Evolutionary conservation across 2,797 vertebrate genomes (phyloP).

Genomic region (Danionella dracula): DNA sequence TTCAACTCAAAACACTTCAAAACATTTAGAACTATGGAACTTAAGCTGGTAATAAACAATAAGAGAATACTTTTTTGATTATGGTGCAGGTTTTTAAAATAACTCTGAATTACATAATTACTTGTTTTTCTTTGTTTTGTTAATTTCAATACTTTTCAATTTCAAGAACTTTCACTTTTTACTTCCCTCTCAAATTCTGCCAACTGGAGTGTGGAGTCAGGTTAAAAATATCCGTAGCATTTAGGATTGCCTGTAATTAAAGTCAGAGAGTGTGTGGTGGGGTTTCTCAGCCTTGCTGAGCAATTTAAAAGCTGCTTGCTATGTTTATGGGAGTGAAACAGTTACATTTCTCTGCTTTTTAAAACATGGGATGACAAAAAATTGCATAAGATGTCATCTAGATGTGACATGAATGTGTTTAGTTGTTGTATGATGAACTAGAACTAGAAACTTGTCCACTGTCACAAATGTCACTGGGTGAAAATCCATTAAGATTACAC

Average conservation of each 20-base stretch:
- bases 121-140: background rate
- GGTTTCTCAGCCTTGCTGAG: slow-evolving; percentile 20
- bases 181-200: background rate
- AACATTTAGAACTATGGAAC: too few relatives aligned
- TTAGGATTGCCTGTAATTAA: slow-evolving; percentile 41
- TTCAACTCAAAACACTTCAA: too few relatives aligned
- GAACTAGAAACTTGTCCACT: too few relatives aligned
- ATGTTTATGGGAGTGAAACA: slow-evolving; percentile 30
- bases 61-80: background rate
- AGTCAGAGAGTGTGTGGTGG: slow-evolving; percentile 19
- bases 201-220: background rate
- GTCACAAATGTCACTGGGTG: too few relatives aligned
- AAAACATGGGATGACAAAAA: slow-evolving; percentile 1
- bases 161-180: background rate
- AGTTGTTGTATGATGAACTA: too few relatives aligned
- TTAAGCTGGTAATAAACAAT: too few relatives aligned
- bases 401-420: too few relatives aligned
- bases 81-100: too few relatives aligned
- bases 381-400: too few relatives aligned
- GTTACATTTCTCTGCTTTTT: slow-evolving; percentile 20
- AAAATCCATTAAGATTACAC: too few relatives aligned
- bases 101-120: too few relatives aligned
- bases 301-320: slow-evolving; percentile 3
- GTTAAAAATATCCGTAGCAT: slow-evolving; percentile 29
- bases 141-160: background rate